Conservation (phyloP, 2,888 invertebrate species). For the Xestobium rufovillosum region DNA sequence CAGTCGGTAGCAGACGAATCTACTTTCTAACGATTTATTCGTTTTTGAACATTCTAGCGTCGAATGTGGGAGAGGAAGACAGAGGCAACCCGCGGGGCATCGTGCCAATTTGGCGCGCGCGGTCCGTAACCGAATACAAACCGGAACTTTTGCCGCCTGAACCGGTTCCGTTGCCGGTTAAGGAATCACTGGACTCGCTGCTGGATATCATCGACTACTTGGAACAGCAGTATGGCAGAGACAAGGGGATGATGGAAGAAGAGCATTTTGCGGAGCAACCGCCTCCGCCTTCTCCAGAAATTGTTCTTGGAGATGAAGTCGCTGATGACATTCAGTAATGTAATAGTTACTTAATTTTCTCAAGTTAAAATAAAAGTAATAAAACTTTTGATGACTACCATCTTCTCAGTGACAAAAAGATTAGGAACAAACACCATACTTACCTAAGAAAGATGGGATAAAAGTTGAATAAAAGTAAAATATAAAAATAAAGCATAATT, state of each 20-base stretch:
- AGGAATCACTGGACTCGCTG: constrained; percentile 55
- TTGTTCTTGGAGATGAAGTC: not conserved
- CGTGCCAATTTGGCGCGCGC: constrained; percentile 60
- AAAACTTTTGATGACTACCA: no score
- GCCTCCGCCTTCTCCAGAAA: constrained; percentile 26
- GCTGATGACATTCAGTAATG: no score
- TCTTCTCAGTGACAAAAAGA: no score
- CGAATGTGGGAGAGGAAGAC: constrained; percentile 28
- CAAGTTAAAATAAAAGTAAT: no score
- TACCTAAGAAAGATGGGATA: no score
- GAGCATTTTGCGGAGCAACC: constrained; percentile 43
- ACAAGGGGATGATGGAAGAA: constrained; percentile 36
- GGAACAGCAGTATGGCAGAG: constrained; percentile 43
- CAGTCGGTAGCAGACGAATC: no score
- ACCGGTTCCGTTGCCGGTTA: constrained; percentile 56
- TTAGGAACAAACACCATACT: no score
- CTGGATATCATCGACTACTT: constrained; percentile 44
- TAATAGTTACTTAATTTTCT: no score
- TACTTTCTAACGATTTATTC: no score
- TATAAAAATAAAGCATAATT: no score
- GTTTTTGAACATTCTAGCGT: no score
- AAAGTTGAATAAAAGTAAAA: no score
- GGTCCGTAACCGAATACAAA: constrained; percentile 59
- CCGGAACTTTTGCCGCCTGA: constrained; percentile 63
- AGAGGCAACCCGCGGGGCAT: constrained; percentile 34